Conservation (phyloP, 2,888 invertebrate species). For the Meteorus colon region DNA sequence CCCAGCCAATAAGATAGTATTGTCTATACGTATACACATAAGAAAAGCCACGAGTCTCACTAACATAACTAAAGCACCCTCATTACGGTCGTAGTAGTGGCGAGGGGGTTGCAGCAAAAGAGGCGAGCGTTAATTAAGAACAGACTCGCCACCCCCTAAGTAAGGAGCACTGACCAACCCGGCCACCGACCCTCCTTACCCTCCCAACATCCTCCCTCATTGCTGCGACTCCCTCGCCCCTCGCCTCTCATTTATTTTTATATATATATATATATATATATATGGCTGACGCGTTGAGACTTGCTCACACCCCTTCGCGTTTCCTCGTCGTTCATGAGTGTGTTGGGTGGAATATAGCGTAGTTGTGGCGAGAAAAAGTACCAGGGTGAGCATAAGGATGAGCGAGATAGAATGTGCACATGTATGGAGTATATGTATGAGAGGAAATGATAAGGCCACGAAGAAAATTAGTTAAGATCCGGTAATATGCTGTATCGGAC, state of each 20-base stretch:
- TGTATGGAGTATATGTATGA: slow-evolving; percentile 38
- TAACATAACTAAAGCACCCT: slow-evolving; percentile 64
- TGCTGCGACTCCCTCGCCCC: slow-evolving; percentile 36
- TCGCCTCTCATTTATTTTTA: slow-evolving; percentile 36
- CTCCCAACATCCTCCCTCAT: slow-evolving; percentile 31
- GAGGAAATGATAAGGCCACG: slow-evolving; percentile 48
- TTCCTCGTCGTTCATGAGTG: slow-evolving; percentile 47
- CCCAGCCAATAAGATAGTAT: background rate
- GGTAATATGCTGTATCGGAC: slow-evolving; percentile 63
- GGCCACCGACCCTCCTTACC: slow-evolving; percentile 38
- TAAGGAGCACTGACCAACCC: slow-evolving; percentile 71
- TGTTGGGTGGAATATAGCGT: slow-evolving; percentile 38
- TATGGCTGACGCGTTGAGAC: slow-evolving; percentile 2
- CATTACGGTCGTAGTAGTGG: slow-evolving; percentile 66
- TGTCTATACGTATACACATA: slow-evolving; percentile 19
- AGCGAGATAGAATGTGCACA: slow-evolving; percentile 37
- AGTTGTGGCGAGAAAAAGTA: background rate
- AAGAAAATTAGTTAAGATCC: slow-evolving; percentile 64
- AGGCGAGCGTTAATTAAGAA: slow-evolving; percentile 73
- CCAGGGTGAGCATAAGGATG: background rate
- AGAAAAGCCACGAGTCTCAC: slow-evolving; percentile 45
- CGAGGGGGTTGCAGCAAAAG: slow-evolving; percentile 70
- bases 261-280: background rate
- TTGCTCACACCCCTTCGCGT: slow-evolving; percentile 29
- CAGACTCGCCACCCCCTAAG: slow-evolving; percentile 72